These are phyloP conservation scores for Odontomachus brunneus DNA, from an alignment of 1,140 invertebrate species.

Conservation along the genomic window DNA sequence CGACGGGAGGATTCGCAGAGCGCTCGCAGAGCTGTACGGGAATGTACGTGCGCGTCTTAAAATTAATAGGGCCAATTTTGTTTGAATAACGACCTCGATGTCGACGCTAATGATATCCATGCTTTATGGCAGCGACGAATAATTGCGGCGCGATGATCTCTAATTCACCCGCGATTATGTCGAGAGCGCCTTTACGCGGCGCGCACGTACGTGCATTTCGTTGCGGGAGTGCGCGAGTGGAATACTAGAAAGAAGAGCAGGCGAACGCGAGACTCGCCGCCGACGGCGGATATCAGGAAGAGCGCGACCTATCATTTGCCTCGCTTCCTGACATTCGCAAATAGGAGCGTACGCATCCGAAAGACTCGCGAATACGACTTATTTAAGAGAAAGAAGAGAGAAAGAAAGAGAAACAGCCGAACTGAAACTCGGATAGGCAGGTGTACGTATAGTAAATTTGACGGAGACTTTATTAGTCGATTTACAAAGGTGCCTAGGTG, in stretches of 20 bases:
- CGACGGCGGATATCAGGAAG: slow-evolving; percentile 33
- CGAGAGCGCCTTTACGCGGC: background rate
- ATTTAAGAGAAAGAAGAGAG: too few relatives aligned
- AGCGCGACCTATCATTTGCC: slow-evolving; percentile 16
- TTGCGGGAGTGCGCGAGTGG: slow-evolving; percentile 44
- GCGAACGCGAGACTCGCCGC: slow-evolving; percentile 20
- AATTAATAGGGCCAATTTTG: slow-evolving; percentile 51
- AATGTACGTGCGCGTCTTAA: slow-evolving; percentile 14
- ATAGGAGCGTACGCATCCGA: too few relatives aligned
- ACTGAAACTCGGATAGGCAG: too few relatives aligned
- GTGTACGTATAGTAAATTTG: too few relatives aligned
- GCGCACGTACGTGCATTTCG: slow-evolving; percentile 8
- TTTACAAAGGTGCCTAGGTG: too few relatives aligned
- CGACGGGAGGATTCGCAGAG: background rate
- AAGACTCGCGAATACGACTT: too few relatives aligned
- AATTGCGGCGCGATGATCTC: slow-evolving; percentile 53
- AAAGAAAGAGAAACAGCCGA: too few relatives aligned
- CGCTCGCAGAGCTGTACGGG: background rate
- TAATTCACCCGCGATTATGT: slow-evolving; percentile 51
- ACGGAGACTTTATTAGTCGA: too few relatives aligned
- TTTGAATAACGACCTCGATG: slow-evolving; percentile 42
- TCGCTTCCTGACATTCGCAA: slow-evolving; percentile 7
- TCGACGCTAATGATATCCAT: slow-evolving; percentile 26
- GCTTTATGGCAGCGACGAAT: slow-evolving; percentile 32
- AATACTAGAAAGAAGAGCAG: slow-evolving; percentile 32